Evolutionary conservation across 1,140 invertebrate genomes (phyloP).

Genomic region (Cephus cinctus): DNA sequence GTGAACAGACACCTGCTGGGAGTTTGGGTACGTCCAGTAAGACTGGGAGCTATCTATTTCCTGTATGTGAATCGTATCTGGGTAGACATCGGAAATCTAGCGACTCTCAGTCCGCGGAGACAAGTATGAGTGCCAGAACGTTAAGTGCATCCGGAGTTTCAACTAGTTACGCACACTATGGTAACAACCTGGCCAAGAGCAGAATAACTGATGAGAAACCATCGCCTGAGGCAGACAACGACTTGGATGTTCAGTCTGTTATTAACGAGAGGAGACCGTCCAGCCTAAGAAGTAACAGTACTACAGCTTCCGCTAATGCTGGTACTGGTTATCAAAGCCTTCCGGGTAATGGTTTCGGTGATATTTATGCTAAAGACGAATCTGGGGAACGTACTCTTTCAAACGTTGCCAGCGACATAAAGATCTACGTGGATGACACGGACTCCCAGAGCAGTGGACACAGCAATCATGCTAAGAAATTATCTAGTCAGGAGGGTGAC

Average conservation of each 20-base stretch:
- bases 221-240: slow-evolving; percentile 21
- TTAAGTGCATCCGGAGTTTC: slow-evolving; percentile 14
- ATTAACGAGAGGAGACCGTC: slow-evolving; percentile 51
- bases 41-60: slow-evolving; percentile 22
- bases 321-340: slow-evolving; percentile 17
- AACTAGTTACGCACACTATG: no score
- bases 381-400: background rate
- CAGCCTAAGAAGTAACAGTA: slow-evolving; percentile 35
- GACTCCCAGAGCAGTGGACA: slow-evolving; percentile 35
- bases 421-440: slow-evolving; percentile 39
- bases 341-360: slow-evolving; percentile 16
- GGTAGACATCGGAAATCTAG: slow-evolving; percentile 20
- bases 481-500: no score
- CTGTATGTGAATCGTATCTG: slow-evolving; percentile 16
- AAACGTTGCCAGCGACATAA: slow-evolving; percentile 19
- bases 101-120: slow-evolving; percentile 21
- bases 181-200: no score
- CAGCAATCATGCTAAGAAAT: no score
- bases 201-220: no score
- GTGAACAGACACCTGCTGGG: slow-evolving; percentile 12
- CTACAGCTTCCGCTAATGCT: no score
- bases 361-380: slow-evolving; percentile 33
- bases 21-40: slow-evolving; percentile 11
- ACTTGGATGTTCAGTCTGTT: slow-evolving; percentile 48
- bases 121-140: slow-evolving; percentile 21